Conservation (phyloP, 1,140 invertebrate genomes). For the Meloidogyne hapla region DNA sequence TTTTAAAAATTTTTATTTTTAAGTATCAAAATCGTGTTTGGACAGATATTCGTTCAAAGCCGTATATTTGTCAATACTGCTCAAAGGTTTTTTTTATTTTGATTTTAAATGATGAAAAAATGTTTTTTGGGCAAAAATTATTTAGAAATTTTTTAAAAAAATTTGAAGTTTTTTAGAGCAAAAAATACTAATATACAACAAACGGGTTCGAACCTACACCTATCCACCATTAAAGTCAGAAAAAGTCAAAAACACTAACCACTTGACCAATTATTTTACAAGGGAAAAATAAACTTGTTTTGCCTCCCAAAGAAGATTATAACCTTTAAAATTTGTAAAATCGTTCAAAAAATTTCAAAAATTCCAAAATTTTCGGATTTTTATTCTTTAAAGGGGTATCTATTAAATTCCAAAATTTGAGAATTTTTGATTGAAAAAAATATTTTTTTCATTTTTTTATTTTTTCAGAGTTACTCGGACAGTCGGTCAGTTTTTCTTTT, state of each 20-base stretch:
- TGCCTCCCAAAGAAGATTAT: too few species aligned
- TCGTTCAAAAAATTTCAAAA: too few species aligned
- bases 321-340: too few species aligned
- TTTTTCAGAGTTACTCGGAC: constrained; percentile 52
- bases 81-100: constrained; percentile 47
- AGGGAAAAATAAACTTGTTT: too few species aligned
- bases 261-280: too few species aligned
- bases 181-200: not conserved
- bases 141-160: not conserved
- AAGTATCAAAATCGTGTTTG: constrained; percentile 55
- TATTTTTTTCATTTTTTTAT: not conserved
- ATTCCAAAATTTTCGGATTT: too few species aligned
- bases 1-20: not conserved
- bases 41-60: constrained; percentile 59
- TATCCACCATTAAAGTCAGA: too few species aligned
- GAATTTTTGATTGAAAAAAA: too few species aligned
- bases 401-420: too few species aligned
- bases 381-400: too few species aligned
- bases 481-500: constrained; percentile 45
- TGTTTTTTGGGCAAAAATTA: not conserved
- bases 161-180: not conserved
- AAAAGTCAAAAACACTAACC: too few species aligned
- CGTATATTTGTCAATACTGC: constrained; percentile 64
- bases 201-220: not conserved
- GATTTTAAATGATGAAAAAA: not conserved